Conservation (phyloP, 2,113 vertebrate genomes). For the Zosterops hypoxanthus region DNA sequence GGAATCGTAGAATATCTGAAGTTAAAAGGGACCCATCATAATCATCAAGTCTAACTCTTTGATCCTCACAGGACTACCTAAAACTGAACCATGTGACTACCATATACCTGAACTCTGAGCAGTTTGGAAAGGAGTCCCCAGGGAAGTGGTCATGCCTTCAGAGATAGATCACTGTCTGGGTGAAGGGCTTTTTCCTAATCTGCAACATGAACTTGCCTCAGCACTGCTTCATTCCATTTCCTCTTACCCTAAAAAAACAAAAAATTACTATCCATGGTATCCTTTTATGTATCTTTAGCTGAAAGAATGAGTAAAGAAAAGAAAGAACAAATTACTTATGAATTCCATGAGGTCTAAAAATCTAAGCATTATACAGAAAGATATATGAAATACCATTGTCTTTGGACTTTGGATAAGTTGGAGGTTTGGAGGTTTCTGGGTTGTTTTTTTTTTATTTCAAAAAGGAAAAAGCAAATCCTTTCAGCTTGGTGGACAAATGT, state of each 20-base stretch:
- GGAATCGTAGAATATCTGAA: background rate
- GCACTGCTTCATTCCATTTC: background rate
- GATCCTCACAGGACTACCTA: background rate
- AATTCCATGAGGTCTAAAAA: background rate
- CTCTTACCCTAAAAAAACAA: background rate
- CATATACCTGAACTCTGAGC: background rate
- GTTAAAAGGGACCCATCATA: background rate
- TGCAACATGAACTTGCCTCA: background rate
- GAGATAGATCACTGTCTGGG: fast-evolving
- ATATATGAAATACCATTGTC: background rate
- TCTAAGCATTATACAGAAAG: background rate
- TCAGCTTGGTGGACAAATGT: background rate
- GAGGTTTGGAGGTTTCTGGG: background rate
- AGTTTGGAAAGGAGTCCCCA: too few relatives aligned
- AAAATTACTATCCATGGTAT: background rate
- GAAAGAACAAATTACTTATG: background rate
- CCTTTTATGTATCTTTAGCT: background rate
- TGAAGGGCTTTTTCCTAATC: background rate
- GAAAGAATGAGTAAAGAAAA: background rate
- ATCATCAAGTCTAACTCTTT: background rate
- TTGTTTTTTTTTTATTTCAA: background rate
- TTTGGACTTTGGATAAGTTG: background rate
- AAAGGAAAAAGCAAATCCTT: background rate
- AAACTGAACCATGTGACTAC: background rate
- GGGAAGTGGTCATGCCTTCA: too few relatives aligned